A percentile compares a stretch with the other conserved stretches of the same genome.
phyloP scores from a whole-genome alignment of 1,140 invertebrate species.

The Camponotus floridanus region DNA sequence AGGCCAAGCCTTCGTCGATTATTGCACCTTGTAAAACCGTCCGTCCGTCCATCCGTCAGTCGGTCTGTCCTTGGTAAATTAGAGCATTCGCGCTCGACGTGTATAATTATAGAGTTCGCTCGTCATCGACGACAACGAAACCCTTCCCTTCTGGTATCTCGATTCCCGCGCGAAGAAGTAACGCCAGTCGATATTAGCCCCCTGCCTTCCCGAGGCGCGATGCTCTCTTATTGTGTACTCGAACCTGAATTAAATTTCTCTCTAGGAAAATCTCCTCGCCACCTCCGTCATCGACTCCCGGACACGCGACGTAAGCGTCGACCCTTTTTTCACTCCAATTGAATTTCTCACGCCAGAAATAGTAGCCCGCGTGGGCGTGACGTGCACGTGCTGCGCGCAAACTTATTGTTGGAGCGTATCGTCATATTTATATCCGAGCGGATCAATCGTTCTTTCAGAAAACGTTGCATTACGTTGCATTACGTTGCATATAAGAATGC shows the following conservation, averaged over 20 bases:
- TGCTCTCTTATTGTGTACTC: conserved; percentile 23
- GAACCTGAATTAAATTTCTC: conserved; percentile 63
- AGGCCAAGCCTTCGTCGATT: conserved; percentile 44
- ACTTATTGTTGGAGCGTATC: conserved; percentile 20
- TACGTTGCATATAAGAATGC: conserved; percentile 5
- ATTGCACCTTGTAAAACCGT: conserved; percentile 52
- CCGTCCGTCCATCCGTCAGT: conserved; percentile 11
- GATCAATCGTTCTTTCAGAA: conserved; percentile 59
- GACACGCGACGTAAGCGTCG: conserved; percentile 27
- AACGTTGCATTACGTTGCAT: conserved; percentile 27
- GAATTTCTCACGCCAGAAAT: conserved; percentile 55
- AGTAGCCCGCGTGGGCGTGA: conserved; percentile 40
- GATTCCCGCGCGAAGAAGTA: conserved; percentile 11
- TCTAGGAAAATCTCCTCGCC: conserved; percentile 16
- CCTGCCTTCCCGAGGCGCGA: conserved; percentile 46
- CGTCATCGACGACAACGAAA: conserved; percentile 60
- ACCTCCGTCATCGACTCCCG: background rate
- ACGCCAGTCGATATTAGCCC: conserved; percentile 40
- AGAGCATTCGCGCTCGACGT: conserved; percentile 71
- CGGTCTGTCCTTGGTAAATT: conserved; percentile 78
- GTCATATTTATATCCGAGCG: conserved; percentile 45
- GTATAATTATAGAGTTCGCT: conserved; percentile 73
- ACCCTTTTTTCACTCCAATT: conserved; percentile 41
- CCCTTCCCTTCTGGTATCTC: conserved; percentile 68
- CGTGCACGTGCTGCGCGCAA: conserved; percentile 52